These are phyloP conservation scores for Pseudococcus viburni DNA, from an alignment of 2,888 invertebrate species.

Conservation along the genomic window DNA sequence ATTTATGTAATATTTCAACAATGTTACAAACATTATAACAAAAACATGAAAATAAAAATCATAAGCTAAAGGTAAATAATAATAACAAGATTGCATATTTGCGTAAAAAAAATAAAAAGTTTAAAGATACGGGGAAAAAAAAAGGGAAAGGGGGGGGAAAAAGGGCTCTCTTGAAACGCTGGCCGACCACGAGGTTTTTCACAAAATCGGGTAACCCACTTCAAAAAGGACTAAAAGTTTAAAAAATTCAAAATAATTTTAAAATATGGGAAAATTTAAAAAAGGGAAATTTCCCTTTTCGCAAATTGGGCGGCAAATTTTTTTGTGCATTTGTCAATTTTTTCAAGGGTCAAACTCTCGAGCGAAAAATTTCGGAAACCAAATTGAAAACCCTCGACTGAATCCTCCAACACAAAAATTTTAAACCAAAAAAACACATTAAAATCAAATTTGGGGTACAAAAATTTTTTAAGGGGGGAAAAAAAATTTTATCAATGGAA, in stretches of 20 bases:
- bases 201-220: too few species aligned
- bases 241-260: slow-evolving; percentile 28
- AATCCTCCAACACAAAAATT: slow-evolving; percentile 81
- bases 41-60: slow-evolving; percentile 60
- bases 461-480: too few species aligned
- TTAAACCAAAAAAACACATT: neutral
- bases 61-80: slow-evolving; percentile 22
- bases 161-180: slow-evolving; percentile 15
- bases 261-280: slow-evolving; percentile 3
- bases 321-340: slow-evolving; percentile 72
- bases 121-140: neutral
- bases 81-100: slow-evolving; percentile 45
- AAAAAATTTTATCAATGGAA: too few species aligned
- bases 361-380: slow-evolving; percentile 95
- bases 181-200: neutral
- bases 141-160: neutral
- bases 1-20: slow-evolving; percentile 58
- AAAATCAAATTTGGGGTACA: too few species aligned
- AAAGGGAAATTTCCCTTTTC: neutral
- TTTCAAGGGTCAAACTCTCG: slow-evolving; percentile 93
- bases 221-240: neutral
- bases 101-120: slow-evolving; percentile 33
- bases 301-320: neutral
- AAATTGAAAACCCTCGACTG: slow-evolving; percentile 88
- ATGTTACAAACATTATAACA: slow-evolving; percentile 63